Evolutionary conservation across 2,113 vertebrate species (phyloP).

Genomic region (Colius striatus): DNA sequence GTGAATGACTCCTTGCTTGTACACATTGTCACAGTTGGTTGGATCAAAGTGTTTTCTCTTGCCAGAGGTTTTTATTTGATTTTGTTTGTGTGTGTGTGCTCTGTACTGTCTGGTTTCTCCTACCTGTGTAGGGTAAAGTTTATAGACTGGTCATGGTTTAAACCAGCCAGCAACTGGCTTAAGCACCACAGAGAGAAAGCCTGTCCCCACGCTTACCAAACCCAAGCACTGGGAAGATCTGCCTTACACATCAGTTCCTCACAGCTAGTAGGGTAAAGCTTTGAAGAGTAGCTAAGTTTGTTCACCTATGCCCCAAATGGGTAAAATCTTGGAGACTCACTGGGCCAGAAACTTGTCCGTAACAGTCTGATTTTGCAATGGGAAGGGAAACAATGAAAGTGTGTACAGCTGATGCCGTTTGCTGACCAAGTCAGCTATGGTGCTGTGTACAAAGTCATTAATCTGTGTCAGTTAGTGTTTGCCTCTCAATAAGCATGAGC

Average conservation of each 20-base stretch:
- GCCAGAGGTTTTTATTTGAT: not conserved
- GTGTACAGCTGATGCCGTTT: not conserved
- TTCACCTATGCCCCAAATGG: not conserved
- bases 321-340: not conserved
- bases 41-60: not conserved
- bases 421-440: not conserved
- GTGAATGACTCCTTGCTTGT: not conserved
- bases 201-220: not conserved
- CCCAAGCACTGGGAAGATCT: not conserved
- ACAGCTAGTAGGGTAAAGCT: not conserved
- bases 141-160: not conserved
- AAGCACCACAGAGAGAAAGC: too few relatives aligned
- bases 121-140: not conserved
- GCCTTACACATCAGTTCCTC: not conserved
- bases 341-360: not conserved
- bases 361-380: not conserved
- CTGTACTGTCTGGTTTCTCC: not conserved
- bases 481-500: not conserved
- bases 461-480: not conserved
- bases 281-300: not conserved
- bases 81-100: not conserved
- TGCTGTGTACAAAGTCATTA: not conserved
- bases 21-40: rapidly evolving
- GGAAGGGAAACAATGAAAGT: not conserved
- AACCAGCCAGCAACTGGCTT: too few relatives aligned